Conservation (phyloP, 2,888 invertebrate species). For the Eudemis profundana region DNA sequence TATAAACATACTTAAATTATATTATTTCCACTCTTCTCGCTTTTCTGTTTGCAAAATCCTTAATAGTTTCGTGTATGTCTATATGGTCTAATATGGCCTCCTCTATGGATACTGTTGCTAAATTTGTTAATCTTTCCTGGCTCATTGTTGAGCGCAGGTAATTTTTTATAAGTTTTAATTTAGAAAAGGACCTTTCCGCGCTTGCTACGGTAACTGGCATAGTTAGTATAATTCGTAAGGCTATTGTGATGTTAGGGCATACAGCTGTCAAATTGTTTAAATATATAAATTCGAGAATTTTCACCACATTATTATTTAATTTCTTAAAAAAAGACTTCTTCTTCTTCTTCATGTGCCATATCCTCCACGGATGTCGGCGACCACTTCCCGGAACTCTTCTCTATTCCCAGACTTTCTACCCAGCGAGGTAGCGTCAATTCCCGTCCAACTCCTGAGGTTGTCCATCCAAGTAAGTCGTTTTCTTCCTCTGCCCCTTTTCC, state of each 20-base stretch:
- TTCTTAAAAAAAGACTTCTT: slow-evolving; percentile 45
- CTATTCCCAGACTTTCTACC: too few relatives aligned
- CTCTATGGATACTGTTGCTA: slow-evolving; percentile 48
- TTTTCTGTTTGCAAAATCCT: slow-evolving; percentile 49
- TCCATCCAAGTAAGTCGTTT: too few relatives aligned
- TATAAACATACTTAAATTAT: slow-evolving; percentile 45
- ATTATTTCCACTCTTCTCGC: slow-evolving; percentile 48
- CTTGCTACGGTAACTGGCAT: slow-evolving; percentile 46
- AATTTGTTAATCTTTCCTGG: slow-evolving; percentile 46
- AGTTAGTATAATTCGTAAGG: slow-evolving; percentile 45
- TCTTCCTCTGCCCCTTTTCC: too few relatives aligned
- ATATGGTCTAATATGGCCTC: slow-evolving; percentile 48
- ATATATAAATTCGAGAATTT: slow-evolving; percentile 46
- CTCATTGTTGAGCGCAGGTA: slow-evolving; percentile 46
- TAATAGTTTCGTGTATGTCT: slow-evolving; percentile 48
- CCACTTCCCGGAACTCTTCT: too few relatives aligned
- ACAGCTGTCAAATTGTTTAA: slow-evolving; percentile 46
- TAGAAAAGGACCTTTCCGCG: slow-evolving; percentile 46
- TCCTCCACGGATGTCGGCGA: too few relatives aligned
- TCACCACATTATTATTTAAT: slow-evolving; percentile 41
- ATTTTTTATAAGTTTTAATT: slow-evolving; percentile 47
- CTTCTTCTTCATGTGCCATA: too few relatives aligned
- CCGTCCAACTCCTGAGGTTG: too few relatives aligned
- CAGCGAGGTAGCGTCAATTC: too few relatives aligned
- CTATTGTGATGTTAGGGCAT: slow-evolving; percentile 46